phyloP scores from a whole-genome alignment of 2,113 vertebrate genomes.

The Archocentrus centrarchus region DNA sequence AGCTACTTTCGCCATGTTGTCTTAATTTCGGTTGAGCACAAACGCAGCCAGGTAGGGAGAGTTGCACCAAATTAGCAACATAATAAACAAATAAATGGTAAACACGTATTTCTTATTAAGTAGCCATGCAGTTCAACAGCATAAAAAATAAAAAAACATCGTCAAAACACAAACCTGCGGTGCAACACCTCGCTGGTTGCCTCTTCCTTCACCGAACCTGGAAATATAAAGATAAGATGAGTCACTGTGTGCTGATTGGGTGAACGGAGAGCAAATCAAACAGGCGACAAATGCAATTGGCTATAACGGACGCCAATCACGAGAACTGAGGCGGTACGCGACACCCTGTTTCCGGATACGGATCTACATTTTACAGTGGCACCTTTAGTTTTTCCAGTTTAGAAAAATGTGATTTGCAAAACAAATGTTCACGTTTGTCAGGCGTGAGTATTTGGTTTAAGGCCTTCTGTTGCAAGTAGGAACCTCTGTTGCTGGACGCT shows the following conservation, averaged over 20 bases:
- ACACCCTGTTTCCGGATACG: constrained; percentile 40
- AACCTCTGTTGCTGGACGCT: background rate
- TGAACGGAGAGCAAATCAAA: background rate
- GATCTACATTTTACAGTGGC: background rate
- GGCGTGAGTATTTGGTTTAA: background rate
- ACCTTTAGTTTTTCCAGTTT: constrained; percentile 16
- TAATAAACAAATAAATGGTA: no score
- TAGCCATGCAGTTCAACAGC: background rate
- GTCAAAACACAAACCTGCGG: constrained; percentile 62
- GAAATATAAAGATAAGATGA: background rate
- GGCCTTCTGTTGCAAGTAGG: background rate
- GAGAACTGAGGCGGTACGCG: background rate
- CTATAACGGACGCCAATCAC: constrained; percentile 25
- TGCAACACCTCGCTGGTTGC: constrained; percentile 46
- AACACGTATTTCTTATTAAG: background rate
- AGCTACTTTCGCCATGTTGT: constrained; percentile 74
- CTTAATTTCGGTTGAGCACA: constrained; percentile 33
- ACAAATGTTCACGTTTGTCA: background rate
- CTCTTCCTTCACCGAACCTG: constrained; percentile 56
- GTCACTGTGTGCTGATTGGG: constrained; percentile 39
- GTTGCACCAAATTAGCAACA: background rate
- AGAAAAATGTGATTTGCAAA: background rate
- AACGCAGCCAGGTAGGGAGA: constrained; percentile 37
- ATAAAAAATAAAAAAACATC: background rate
- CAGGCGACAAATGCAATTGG: background rate